These are phyloP conservation scores for Drosophila mulleri DNA, from an alignment of 2,888 invertebrate genomes.

Conservation along the genomic window DNA sequence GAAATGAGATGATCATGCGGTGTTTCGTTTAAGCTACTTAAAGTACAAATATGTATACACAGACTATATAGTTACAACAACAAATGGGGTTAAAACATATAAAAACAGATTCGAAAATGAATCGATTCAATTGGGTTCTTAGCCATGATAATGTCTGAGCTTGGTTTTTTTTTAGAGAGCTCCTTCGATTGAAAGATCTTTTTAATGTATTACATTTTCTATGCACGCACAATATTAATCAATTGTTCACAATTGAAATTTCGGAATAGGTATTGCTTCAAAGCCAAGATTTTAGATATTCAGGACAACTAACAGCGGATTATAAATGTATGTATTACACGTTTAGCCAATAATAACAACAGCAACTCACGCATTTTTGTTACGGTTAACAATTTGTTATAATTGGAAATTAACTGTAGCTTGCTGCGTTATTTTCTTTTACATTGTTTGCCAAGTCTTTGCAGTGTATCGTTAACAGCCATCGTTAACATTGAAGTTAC, in stretches of 20 bases:
- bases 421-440: neutral
- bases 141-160: neutral
- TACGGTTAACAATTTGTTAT: neutral
- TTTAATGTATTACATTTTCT: neutral
- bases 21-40: conserved; percentile 53
- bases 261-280: conserved; percentile 1
- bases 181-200: neutral
- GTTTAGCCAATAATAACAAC: conserved; percentile 3
- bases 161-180: neutral
- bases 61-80: conserved; percentile 34
- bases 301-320: neutral
- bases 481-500: neutral
- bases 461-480: neutral
- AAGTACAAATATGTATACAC: conserved; percentile 34
- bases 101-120: neutral
- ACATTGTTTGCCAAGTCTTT: no score
- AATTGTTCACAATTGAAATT: neutral
- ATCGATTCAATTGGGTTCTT: neutral
- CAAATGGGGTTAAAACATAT: conserved; percentile 27
- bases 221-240: neutral
- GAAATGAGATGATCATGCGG: conserved; percentile 81
- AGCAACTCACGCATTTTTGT: neutral
- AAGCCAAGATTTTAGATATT: neutral
- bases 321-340: neutral
- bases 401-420: neutral